These are phyloP conservation scores for Scelioninae gen. 1 DNA, from an alignment of 2,888 invertebrate species.

Conservation along the genomic window DNA sequence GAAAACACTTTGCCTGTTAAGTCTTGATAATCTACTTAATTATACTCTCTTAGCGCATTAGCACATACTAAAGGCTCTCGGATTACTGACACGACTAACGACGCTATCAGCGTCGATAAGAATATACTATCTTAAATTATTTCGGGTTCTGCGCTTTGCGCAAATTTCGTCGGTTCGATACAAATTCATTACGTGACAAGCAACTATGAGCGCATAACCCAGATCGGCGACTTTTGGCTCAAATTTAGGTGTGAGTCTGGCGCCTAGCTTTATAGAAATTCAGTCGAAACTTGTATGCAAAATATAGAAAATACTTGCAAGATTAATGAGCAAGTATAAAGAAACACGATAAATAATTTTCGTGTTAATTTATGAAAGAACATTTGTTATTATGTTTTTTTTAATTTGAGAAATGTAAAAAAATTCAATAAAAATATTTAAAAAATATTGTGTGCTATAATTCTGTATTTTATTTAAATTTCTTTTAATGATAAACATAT, in stretches of 20 bases:
- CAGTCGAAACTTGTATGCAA: no score
- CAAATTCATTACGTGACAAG: conserved; percentile 24
- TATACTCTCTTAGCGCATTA: conserved; percentile 40
- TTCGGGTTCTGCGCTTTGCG: conserved; percentile 11
- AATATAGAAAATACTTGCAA: no score
- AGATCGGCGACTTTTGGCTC: conserved; percentile 1
- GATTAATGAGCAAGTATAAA: no score
- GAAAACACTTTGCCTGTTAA: conserved; percentile 43
- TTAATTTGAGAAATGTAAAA: no score
- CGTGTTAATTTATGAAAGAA: no score
- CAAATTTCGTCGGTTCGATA: conserved; percentile 9
- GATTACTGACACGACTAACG: conserved; percentile 30
- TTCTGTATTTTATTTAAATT: no score
- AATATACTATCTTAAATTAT: conserved; percentile 25
- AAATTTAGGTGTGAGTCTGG: not conserved
- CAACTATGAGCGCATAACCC: conserved; percentile 15
- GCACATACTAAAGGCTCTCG: conserved; percentile 21
- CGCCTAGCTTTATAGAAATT: no score
- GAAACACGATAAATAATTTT: no score
- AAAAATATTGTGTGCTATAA: no score
- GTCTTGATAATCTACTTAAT: conserved; percentile 53
- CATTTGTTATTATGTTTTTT: no score
- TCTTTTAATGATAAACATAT: no score
- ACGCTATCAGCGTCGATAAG: conserved; percentile 19
- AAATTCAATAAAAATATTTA: no score